These are phyloP conservation scores for Mechanitis messenoides DNA, from an alignment of 2,888 invertebrate species.

Conservation along the genomic window DNA sequence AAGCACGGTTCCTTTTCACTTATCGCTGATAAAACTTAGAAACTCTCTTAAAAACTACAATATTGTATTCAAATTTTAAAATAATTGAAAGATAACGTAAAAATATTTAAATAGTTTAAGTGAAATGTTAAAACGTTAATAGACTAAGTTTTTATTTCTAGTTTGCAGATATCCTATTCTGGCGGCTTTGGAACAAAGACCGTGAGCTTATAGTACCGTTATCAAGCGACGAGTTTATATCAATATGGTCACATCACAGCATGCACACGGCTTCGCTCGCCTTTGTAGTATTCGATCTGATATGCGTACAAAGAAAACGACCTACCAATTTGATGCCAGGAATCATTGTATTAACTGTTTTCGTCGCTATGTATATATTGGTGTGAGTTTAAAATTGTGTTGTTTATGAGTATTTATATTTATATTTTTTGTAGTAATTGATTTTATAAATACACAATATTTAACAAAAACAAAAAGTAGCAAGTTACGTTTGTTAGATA, in stretches of 20 bases:
- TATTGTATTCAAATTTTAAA: no score
- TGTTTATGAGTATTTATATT: no score
- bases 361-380: constrained; percentile 20
- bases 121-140: no score
- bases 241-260: constrained; percentile 59
- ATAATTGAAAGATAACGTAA: no score
- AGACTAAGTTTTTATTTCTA: constrained; percentile 32
- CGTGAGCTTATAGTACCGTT: constrained; percentile 49
- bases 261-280: constrained; percentile 59
- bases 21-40: no score
- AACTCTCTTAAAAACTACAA: no score
- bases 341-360: constrained; percentile 18
- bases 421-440: no score
- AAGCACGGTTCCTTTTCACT: no score
- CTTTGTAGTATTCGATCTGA: constrained; percentile 48
- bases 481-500: not conserved
- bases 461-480: no score
- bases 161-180: constrained; percentile 63
- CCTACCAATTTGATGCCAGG: constrained; percentile 39
- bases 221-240: constrained; percentile 45
- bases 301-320: constrained; percentile 47
- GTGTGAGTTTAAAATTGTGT: constrained; percentile 27
- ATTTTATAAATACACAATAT: no score
- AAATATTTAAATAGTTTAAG: no score
- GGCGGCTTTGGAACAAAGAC: constrained; percentile 58